These are phyloP conservation scores for Chitala chitala DNA, from an alignment of 2,113 vertebrate species.

Conservation along the genomic window DNA sequence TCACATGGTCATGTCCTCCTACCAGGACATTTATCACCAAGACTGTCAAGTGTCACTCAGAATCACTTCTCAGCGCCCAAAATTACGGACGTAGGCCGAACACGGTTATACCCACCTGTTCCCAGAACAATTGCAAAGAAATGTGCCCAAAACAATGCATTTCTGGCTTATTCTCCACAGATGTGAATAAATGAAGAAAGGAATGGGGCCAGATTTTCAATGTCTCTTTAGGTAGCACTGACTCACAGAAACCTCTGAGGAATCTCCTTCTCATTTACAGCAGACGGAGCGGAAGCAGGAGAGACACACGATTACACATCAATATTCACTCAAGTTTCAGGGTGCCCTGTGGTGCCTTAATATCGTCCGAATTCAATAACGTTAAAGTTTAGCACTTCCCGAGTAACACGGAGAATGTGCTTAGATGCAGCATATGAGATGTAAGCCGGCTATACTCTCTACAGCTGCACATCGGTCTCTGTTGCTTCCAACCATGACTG, in stretches of 20 bases:
- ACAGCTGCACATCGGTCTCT: background rate
- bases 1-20: background rate
- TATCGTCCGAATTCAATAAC: constrained; percentile 10
- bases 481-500: background rate
- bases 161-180: background rate
- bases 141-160: background rate
- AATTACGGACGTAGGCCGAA: background rate
- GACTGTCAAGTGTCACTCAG: too few relatives aligned
- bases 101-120: background rate
- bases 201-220: background rate
- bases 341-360: background rate
- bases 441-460: constrained; percentile 1
- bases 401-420: background rate
- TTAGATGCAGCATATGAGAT: background rate
- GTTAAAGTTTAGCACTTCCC: background rate
- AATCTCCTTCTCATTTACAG: background rate
- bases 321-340: background rate
- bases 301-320: background rate
- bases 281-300: background rate
- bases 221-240: constrained; percentile 11
- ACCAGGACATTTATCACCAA: too few relatives aligned
- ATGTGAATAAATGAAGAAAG: background rate
- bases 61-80: background rate
- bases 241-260: background rate
- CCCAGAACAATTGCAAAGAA: background rate